These are phyloP conservation scores for Oasisia sp. DNA, from an alignment of 2,888 invertebrate genomes.

Conservation along the genomic window DNA sequence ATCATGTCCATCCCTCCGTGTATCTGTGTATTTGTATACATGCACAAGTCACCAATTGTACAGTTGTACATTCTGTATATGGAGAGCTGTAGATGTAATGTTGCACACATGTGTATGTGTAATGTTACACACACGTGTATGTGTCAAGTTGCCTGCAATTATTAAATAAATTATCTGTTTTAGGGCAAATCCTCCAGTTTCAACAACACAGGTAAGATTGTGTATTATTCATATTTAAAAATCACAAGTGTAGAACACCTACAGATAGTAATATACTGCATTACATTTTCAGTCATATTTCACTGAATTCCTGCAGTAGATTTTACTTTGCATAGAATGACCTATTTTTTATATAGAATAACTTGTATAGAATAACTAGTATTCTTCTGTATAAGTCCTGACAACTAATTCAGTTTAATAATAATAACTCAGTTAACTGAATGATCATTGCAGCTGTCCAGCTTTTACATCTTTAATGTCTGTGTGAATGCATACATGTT, in stretches of 20 bases:
- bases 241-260: background rate
- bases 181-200: constrained; percentile 17
- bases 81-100: background rate
- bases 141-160: no score
- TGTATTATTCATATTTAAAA: background rate
- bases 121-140: background rate
- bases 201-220: background rate
- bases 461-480: no score
- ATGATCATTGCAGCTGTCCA: no score
- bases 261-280: background rate
- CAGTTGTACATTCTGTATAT: no score
- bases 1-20: background rate
- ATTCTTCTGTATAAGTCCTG: background rate
- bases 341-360: no score
- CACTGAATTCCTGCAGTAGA: background rate
- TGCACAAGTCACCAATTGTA: no score
- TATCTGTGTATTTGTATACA: no score
- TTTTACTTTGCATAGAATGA: background rate
- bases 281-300: background rate
- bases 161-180: background rate
- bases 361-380: background rate
- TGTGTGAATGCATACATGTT: no score
- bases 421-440: no score
- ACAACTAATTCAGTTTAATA: no score
- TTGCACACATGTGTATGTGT: background rate